Percentiles rank a stretch among this genome's conserved stretches.
Conservation (phyloP, 2,888 invertebrate species). For the Eustalomyia histrio region DNA sequence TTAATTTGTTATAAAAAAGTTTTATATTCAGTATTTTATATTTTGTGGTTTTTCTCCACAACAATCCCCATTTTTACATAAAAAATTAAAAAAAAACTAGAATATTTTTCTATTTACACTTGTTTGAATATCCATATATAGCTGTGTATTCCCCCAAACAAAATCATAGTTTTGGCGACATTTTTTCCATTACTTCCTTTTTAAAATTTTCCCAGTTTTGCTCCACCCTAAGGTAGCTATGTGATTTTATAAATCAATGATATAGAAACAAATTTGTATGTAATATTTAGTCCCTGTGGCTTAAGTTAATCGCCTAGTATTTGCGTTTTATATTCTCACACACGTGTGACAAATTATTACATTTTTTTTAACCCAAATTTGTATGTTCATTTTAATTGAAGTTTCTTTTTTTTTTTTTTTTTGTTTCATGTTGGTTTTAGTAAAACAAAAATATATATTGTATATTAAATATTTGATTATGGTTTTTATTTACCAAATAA, state of each 20-base stretch:
- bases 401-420: too few species aligned
- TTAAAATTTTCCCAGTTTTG: too few species aligned
- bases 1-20: too few species aligned
- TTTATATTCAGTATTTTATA: too few species aligned
- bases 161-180: too few species aligned
- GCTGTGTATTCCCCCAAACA: too few species aligned
- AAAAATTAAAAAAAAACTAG: too few species aligned
- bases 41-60: too few species aligned
- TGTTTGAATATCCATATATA: too few species aligned
- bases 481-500: slow-evolving; percentile 18
- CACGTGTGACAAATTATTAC: slow-evolving; percentile 38
- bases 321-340: slow-evolving; percentile 15
- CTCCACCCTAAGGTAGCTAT: not conserved
- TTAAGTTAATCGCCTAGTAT: slow-evolving; percentile 5
- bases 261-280: not conserved
- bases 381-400: slow-evolving; percentile 17
- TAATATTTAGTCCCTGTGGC: not conserved
- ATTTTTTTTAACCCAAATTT: not conserved
- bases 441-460: not conserved
- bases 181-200: too few species aligned
- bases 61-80: too few species aligned
- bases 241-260: not conserved
- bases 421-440: not conserved
- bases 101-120: too few species aligned
- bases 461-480: slow-evolving; percentile 8